Evolutionary conservation across 2,113 vertebrate species (phyloP).

Genomic region (Stomatorhinus ivindoensis): DNA sequence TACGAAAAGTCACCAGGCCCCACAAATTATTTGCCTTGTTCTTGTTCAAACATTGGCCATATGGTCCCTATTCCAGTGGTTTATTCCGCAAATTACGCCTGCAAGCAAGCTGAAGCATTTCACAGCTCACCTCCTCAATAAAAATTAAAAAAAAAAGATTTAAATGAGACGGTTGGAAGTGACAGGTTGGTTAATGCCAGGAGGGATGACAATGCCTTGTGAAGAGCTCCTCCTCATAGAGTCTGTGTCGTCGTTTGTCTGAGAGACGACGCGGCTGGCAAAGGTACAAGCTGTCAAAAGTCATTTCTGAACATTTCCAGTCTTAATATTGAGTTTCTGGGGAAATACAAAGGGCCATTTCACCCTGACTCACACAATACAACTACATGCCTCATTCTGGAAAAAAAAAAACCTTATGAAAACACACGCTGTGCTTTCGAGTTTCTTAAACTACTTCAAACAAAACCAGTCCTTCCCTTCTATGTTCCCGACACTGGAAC

Average conservation of each 20-base stretch:
- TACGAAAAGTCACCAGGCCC: slow-evolving; percentile 55
- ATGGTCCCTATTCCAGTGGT: slow-evolving; percentile 37
- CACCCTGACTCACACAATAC: background rate
- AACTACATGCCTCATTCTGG: background rate
- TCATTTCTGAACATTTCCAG: background rate
- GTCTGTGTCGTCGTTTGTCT: no score
- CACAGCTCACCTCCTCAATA: slow-evolving; percentile 16
- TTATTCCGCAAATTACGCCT: slow-evolving; percentile 43
- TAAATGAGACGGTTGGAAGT: slow-evolving; percentile 22
- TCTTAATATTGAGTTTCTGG: background rate
- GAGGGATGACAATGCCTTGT: background rate
- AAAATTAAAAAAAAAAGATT: slow-evolving; percentile 20
- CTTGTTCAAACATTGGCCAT: slow-evolving; percentile 46
- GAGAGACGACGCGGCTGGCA: background rate
- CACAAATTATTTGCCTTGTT: slow-evolving; percentile 58
- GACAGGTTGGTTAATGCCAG: slow-evolving; percentile 12
- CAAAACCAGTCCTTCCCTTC: background rate
- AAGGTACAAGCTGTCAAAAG: background rate
- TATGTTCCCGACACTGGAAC: background rate
- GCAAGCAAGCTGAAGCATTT: slow-evolving; percentile 39
- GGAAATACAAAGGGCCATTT: background rate
- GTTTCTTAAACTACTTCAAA: slow-evolving; percentile 12
- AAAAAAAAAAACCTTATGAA: background rate
- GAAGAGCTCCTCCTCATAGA: background rate
- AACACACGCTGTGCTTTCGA: background rate